Evolutionary conservation across 1,140 invertebrate species (phyloP).

Genomic region (Antheraea mylitta): DNA sequence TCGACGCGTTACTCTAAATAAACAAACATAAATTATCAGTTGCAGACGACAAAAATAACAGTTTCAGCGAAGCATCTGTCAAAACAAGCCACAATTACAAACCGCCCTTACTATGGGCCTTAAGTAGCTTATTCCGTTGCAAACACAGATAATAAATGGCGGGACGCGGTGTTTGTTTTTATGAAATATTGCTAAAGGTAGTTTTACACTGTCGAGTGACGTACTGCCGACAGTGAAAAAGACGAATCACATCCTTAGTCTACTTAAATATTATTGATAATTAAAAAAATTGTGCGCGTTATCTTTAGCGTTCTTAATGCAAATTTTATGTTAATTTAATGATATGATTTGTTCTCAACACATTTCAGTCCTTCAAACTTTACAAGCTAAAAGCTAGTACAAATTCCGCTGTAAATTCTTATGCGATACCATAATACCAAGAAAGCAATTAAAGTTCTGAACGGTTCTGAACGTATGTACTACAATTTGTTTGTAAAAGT

Average conservation of each 20-base stretch:
- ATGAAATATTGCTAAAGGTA: constrained; percentile 1
- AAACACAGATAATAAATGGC: constrained; percentile 9
- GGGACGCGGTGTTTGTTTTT: background rate
- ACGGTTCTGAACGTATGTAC: no score
- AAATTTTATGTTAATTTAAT: no score
- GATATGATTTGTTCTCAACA: no score
- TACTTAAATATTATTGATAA: background rate
- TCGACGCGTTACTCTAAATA: constrained; percentile 9
- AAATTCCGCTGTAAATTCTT: no score
- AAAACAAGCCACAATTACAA: constrained; percentile 20
- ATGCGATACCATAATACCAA: no score
- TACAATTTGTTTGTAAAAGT: no score
- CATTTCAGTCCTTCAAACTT: no score
- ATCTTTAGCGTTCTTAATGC: no score
- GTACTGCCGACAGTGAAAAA: background rate
- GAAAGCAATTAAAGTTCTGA: no score
- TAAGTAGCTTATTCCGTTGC: background rate
- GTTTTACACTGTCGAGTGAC: background rate
- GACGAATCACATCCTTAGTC: background rate
- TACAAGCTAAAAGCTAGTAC: no score
- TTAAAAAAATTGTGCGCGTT: no score
- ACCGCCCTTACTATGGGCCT: background rate
- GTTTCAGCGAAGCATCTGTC: constrained; percentile 33
- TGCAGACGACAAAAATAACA: constrained; percentile 31
- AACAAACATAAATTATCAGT: constrained; percentile 9